These are phyloP conservation scores for Psophia crepitans DNA, from an alignment of 2,113 vertebrate species.

Conservation along the genomic window DNA sequence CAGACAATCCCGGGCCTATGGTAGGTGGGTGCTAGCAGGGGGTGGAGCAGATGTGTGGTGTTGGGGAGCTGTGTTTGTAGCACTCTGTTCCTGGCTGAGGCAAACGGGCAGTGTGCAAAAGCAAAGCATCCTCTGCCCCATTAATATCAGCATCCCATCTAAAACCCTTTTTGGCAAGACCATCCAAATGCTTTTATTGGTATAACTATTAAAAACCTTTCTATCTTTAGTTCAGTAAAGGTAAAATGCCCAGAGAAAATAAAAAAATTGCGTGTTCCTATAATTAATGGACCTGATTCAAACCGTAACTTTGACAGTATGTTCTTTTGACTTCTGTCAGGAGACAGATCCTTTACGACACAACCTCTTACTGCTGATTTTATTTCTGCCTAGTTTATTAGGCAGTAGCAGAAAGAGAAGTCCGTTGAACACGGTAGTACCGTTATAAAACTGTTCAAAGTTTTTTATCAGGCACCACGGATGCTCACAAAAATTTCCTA, in stretches of 20 bases:
- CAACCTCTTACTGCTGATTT: background rate
- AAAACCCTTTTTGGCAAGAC: background rate
- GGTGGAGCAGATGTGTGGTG: fast-evolving
- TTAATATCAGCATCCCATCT: background rate
- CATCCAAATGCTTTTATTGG: background rate
- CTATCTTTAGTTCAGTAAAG: background rate
- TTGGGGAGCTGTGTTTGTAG: background rate
- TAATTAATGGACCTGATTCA: fast-evolving
- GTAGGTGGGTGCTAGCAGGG: slow-evolving; percentile 28
- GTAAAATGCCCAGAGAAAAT: background rate
- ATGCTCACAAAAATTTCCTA: background rate
- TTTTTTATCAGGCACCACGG: background rate
- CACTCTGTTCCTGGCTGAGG: background rate
- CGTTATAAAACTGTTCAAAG: background rate
- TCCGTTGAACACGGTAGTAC: fast-evolving
- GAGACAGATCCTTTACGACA: background rate
- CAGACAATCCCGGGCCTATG: slow-evolving; percentile 96
- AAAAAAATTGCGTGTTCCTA: fast-evolving
- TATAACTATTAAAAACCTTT: background rate
- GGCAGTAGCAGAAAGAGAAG: background rate
- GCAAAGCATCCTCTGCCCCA: background rate
- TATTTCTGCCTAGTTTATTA: background rate
- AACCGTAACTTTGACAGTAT: background rate
- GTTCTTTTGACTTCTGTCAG: background rate
- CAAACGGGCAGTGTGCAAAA: background rate